A percentile compares a stretch with the other conserved stretches of the same genome.
Conservation (phyloP, 1,140 invertebrate species). For the Apis dorsata region DNA sequence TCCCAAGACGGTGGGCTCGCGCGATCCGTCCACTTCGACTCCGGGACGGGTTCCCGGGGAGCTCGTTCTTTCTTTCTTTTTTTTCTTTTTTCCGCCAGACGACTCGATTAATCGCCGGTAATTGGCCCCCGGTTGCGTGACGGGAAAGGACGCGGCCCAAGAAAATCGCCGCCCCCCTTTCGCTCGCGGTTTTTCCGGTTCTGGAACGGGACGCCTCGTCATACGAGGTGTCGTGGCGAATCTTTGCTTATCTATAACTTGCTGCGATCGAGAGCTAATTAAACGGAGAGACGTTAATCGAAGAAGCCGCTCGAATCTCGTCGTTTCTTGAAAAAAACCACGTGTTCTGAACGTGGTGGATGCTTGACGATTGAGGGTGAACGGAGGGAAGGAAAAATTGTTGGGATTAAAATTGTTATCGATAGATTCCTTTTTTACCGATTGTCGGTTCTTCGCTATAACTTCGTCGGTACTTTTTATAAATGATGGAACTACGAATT, state of each 20-base stretch:
- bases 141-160: slow-evolving; percentile 41
- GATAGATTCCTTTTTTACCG: too few species aligned
- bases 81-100: not conserved
- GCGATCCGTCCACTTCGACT: not conserved
- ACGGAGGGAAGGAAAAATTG: too few species aligned
- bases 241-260: not conserved
- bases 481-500: too few species aligned
- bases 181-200: slow-evolving; percentile 28
- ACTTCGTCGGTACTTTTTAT: too few species aligned
- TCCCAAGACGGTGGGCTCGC: slow-evolving; percentile 45
- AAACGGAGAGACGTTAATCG: too few species aligned
- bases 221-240: not conserved
- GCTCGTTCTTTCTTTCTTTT: slow-evolving; percentile 28
- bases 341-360: too few species aligned
- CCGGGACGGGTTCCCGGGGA: slow-evolving; percentile 21
- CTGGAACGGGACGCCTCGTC: slow-evolving; percentile 2
- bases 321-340: too few species aligned
- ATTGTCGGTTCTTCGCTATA: too few species aligned
- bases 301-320: too few species aligned
- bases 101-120: slow-evolving; percentile 56
- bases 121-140: slow-evolving; percentile 43
- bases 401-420: too few species aligned
- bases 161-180: slow-evolving; percentile 32
- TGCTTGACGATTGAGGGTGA: too few species aligned
- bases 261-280: not conserved